Conservation (phyloP, 2,113 vertebrate genomes). For the Toxostoma redivivum region DNA sequence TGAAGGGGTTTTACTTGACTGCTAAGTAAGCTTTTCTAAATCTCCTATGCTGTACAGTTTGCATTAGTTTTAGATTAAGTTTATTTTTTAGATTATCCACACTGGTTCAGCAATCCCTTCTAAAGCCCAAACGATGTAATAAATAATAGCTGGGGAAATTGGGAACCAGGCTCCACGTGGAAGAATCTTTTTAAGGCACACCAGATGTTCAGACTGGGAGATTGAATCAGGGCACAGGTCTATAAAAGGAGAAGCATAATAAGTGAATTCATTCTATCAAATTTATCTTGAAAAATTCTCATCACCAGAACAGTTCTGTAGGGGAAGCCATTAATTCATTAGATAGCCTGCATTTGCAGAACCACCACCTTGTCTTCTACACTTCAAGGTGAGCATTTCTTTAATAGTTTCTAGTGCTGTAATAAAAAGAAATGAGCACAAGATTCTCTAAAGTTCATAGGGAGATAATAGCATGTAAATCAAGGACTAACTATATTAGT, state of each 20-base stretch:
- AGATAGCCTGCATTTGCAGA: not conserved
- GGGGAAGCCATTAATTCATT: slow-evolving; percentile 9
- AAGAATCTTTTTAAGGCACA: slow-evolving; percentile 41
- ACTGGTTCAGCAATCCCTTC: slow-evolving; percentile 29
- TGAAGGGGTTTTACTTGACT: slow-evolving; percentile 14
- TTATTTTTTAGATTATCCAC: slow-evolving; percentile 58
- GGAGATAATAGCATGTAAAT: slow-evolving; percentile 50
- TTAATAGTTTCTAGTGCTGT: slow-evolving; percentile 32
- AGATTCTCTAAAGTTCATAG: slow-evolving; percentile 32
- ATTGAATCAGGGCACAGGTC: not conserved
- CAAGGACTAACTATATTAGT: slow-evolving; percentile 16
- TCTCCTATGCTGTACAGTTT: slow-evolving; percentile 18
- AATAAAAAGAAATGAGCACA: slow-evolving; percentile 45
- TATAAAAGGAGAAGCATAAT: not conserved
- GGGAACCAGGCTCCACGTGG: not conserved
- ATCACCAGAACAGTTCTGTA: not conserved
- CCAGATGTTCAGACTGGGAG: slow-evolving; percentile 35
- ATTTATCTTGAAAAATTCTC: not conserved
- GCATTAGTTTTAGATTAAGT: slow-evolving; percentile 53
- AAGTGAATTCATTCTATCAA: not conserved
- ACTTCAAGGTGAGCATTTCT: slow-evolving; percentile 51
- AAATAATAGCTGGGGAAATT: slow-evolving; percentile 42
- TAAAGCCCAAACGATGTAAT: slow-evolving; percentile 18
- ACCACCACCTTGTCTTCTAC: slow-evolving; percentile 4
- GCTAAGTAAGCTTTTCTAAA: slow-evolving; percentile 46